Percentiles rank a stretch among this genome's conserved stretches.
Conservation (phyloP, 2,113 vertebrate genomes). For the Chloroceryle aenea region DNA sequence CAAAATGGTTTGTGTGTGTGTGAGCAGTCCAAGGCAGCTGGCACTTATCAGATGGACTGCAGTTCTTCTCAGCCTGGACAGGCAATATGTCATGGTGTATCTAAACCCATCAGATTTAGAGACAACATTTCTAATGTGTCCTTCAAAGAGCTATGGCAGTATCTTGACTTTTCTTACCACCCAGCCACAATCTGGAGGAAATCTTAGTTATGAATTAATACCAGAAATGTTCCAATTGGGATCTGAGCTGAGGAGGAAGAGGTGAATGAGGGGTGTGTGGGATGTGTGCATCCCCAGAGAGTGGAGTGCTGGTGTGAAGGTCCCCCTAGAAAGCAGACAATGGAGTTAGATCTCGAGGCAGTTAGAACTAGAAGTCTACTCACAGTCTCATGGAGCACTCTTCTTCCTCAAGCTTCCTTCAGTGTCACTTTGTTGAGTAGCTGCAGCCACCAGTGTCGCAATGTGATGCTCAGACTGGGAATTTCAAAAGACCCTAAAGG, state of each 20-base stretch:
- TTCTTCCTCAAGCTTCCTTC: background rate
- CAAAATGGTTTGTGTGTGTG: background rate
- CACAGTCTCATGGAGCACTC: background rate
- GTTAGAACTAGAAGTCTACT: background rate
- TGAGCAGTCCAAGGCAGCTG: background rate
- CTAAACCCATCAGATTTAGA: background rate
- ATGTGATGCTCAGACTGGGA: background rate
- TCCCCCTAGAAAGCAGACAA: background rate
- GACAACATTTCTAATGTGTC: background rate
- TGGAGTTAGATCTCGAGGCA: background rate
- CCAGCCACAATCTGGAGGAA: background rate
- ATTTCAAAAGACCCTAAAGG: conserved; percentile 8
- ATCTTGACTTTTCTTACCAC: background rate
- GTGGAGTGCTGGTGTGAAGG: background rate
- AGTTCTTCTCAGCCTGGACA: background rate
- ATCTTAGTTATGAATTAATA: background rate
- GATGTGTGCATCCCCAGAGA: fast-evolving
- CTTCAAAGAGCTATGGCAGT: background rate
- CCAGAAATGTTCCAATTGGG: background rate
- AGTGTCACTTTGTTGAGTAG: background rate
- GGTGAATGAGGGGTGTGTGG: background rate
- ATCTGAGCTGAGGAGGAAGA: background rate
- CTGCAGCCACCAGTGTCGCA: background rate
- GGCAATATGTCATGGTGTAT: no score
- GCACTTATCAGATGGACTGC: background rate